Evolutionary conservation across 2,797 vertebrate genomes (phyloP).

Genomic region (Monodelphis domestica): DNA sequence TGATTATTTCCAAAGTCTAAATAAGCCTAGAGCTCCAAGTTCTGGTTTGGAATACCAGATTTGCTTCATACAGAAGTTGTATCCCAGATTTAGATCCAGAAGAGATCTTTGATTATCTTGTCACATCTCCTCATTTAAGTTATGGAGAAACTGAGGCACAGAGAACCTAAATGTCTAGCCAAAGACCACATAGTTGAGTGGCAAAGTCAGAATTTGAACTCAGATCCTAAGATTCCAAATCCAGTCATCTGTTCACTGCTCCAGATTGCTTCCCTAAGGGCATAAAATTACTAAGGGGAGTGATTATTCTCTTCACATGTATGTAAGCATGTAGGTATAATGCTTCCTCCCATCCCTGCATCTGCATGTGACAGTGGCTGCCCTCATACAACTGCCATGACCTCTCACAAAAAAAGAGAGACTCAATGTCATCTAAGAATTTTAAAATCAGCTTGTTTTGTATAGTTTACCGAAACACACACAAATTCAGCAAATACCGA

Average conservation of each 20-base stretch:
- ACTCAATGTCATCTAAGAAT: neutral
- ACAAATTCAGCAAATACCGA: constrained; percentile 47
- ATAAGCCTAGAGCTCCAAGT: neutral
- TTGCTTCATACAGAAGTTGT: neutral
- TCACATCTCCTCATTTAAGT: neutral
- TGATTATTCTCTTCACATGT: neutral
- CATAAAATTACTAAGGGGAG: neutral
- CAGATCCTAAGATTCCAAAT: neutral
- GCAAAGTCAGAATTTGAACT: neutral
- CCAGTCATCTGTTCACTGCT: neutral
- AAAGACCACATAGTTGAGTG: neutral
- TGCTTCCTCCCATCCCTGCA: neutral
- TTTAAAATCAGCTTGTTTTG: neutral
- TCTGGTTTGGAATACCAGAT: neutral
- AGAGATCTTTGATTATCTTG: neutral
- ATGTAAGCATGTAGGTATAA: neutral
- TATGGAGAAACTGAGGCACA: neutral
- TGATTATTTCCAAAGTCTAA: neutral
- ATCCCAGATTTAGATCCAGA: neutral
- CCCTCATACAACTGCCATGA: neutral
- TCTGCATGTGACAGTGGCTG: neutral
- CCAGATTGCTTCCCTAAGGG: neutral
- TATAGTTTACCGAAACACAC: neutral
- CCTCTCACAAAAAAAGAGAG: neutral
- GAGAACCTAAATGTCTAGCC: neutral